Conservation (phyloP, 2,888 invertebrate genomes). For the Idaea dimidiata region DNA sequence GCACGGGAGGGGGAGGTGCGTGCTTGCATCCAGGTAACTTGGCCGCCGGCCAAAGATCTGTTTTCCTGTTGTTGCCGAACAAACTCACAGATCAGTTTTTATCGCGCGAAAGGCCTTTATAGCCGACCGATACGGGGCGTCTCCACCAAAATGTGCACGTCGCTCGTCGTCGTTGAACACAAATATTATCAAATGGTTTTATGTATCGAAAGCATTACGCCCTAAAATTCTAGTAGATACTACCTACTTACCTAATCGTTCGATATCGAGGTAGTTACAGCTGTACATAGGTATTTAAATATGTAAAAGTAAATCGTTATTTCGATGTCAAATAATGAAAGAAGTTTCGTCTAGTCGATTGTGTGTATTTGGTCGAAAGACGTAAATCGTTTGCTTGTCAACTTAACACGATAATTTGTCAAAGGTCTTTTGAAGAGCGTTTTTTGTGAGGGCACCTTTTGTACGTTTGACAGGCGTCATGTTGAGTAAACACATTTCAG, state of each 20-base stretch:
- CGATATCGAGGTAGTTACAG: slow-evolving; percentile 53
- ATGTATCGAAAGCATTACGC: slow-evolving; percentile 78
- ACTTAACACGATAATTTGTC: slow-evolving; percentile 67
- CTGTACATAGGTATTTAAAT: slow-evolving; percentile 30
- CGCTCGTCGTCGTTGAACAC: slow-evolving; percentile 69
- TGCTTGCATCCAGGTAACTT: slow-evolving; percentile 66
- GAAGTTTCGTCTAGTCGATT: slow-evolving; percentile 31
- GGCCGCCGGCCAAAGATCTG: slow-evolving; percentile 75
- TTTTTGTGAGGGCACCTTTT: slow-evolving; percentile 58
- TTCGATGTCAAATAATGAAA: slow-evolving; percentile 31
- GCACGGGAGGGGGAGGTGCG: slow-evolving; percentile 25
- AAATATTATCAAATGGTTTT: slow-evolving; percentile 77
- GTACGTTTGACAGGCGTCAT: slow-evolving; percentile 65
- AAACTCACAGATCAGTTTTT: slow-evolving; percentile 81
- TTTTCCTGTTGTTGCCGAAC: slow-evolving; percentile 77
- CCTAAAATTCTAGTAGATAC: slow-evolving; percentile 67
- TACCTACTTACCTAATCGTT: slow-evolving; percentile 37
- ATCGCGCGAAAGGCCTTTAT: slow-evolving; percentile 80
- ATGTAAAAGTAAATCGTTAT: slow-evolving; percentile 41
- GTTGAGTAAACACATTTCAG: slow-evolving; percentile 57
- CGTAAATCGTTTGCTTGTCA: slow-evolving; percentile 28
- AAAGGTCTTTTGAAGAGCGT: slow-evolving; percentile 64
- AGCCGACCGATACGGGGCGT: slow-evolving; percentile 71
- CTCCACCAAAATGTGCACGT: slow-evolving; percentile 66
- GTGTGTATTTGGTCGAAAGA: slow-evolving; percentile 19